phyloP scores from a whole-genome alignment of 2,888 invertebrate species.

The Amphipyra berbera region DNA sequence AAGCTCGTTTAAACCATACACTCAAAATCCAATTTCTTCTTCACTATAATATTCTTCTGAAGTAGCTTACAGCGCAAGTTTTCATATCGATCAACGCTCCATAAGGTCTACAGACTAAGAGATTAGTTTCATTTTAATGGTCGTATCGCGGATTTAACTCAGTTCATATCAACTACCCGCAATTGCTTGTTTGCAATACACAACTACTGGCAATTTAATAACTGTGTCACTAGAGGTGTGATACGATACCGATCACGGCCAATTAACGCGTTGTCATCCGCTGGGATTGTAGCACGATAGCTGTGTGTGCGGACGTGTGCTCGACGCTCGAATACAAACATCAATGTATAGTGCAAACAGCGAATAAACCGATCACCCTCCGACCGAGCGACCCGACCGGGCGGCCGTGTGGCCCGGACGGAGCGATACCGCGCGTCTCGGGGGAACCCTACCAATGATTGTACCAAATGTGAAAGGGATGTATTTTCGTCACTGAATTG shows the following conservation, averaged over 20 bases:
- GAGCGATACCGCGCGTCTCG: conserved; percentile 6
- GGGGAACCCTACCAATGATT: conserved; percentile 9
- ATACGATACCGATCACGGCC: conserved; percentile 28
- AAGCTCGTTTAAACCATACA: too few species aligned
- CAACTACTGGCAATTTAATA: conserved; percentile 13
- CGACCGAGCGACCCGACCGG: neutral
- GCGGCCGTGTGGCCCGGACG: neutral
- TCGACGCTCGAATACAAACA: conserved; percentile 6
- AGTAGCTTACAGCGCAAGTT: conserved; percentile 5
- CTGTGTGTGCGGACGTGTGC: conserved; percentile 1
- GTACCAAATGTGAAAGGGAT: conserved; percentile 8
- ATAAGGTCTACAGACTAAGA: conserved; percentile 5
- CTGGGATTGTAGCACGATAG: conserved; percentile 15
- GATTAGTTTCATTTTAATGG: conserved; percentile 13
- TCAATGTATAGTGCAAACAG: conserved; percentile 18
- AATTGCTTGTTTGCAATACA: neutral
- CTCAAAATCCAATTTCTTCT: too few species aligned
- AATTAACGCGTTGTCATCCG: conserved; percentile 45
- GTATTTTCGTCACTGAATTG: conserved; percentile 12
- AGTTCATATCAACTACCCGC: neutral
- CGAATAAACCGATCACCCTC: conserved; percentile 9
- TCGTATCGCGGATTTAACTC: neutral
- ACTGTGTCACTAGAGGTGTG: conserved; percentile 17
- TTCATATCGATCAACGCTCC: conserved; percentile 13
- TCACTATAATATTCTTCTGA: neutral